Evolutionary conservation across 2,797 vertebrate species (phyloP).

Genomic region (Alfaro cultratus): DNA sequence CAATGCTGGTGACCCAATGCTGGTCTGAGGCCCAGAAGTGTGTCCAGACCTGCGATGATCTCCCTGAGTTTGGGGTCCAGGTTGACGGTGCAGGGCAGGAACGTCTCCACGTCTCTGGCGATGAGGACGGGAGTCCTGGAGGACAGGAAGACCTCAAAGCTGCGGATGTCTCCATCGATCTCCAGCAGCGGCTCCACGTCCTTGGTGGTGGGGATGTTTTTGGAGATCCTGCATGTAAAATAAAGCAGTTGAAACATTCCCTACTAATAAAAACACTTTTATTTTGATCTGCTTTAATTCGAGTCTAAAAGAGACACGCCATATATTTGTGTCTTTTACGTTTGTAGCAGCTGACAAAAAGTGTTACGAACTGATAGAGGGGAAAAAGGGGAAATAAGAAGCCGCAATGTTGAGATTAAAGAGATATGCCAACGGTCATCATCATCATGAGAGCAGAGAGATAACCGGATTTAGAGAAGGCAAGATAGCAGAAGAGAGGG

Average conservation of each 20-base stretch:
- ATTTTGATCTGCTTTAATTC: neutral
- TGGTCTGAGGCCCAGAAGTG: neutral
- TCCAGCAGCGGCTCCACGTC: constrained; percentile 97
- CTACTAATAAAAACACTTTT: neutral
- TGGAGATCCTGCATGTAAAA: constrained; percentile 88
- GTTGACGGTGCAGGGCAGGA: constrained; percentile 97
- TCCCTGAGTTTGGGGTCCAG: constrained; percentile 97
- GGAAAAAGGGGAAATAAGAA: constrained; percentile 70
- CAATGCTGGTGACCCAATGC: too few species aligned
- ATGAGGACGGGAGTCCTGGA: constrained; percentile 94
- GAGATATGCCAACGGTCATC: constrained; percentile 77
- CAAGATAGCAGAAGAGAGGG: constrained; percentile 68
- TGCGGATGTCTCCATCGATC: constrained; percentile 95
- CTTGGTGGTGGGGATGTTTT: constrained; percentile 98
- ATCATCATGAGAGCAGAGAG: constrained; percentile 73
- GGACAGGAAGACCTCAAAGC: constrained; percentile 97
- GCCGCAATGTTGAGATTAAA: constrained; percentile 68
- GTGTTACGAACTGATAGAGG: constrained; percentile 55
- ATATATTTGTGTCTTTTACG: constrained; percentile 25
- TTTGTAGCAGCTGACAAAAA: constrained; percentile 31
- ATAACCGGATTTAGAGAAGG: constrained; percentile 80
- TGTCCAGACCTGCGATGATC: constrained; percentile 92
- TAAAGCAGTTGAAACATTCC: neutral
- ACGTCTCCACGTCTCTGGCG: constrained; percentile 92
- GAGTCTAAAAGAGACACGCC: neutral